These are phyloP conservation scores for Teinopalpus imperialis DNA, from an alignment of 2,888 invertebrate genomes.

Conservation along the genomic window DNA sequence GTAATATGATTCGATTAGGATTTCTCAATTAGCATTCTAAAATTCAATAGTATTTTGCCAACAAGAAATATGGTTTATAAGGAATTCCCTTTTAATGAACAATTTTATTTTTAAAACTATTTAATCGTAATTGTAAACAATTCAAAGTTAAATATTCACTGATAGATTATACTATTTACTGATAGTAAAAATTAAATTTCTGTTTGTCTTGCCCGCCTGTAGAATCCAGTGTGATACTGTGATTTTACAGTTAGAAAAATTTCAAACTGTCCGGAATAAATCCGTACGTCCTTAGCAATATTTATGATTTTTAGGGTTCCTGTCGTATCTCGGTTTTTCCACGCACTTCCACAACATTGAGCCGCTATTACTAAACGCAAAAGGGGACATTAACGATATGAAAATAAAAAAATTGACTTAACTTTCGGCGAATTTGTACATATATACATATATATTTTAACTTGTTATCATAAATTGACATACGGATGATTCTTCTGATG, in stretches of 20 bases:
- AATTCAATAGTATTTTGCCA: too few species aligned
- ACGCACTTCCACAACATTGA: constrained; percentile 74
- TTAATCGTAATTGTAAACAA: too few species aligned
- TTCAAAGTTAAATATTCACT: too few species aligned
- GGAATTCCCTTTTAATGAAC: too few species aligned
- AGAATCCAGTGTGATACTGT: neutral
- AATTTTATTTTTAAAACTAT: too few species aligned
- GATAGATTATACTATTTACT: too few species aligned
- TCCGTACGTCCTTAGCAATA: constrained; percentile 52
- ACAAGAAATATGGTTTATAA: too few species aligned
- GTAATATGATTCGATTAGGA: too few species aligned
- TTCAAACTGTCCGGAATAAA: constrained; percentile 51
- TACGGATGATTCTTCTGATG: too few species aligned
- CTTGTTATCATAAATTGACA: too few species aligned
- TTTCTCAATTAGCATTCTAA: too few species aligned
- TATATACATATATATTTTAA: too few species aligned
- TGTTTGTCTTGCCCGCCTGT: neutral
- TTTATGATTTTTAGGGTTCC: constrained; percentile 61
- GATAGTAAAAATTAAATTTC: neutral
- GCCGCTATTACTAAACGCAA: constrained; percentile 52
- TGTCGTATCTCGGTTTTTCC: constrained; percentile 63
- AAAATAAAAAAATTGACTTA: constrained; percentile 20
- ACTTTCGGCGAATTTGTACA: neutral
- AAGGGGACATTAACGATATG: constrained; percentile 54
- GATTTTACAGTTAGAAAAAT: constrained; percentile 34